Conservation (phyloP, 2,888 invertebrate genomes). For the Piscicola geometra region DNA sequence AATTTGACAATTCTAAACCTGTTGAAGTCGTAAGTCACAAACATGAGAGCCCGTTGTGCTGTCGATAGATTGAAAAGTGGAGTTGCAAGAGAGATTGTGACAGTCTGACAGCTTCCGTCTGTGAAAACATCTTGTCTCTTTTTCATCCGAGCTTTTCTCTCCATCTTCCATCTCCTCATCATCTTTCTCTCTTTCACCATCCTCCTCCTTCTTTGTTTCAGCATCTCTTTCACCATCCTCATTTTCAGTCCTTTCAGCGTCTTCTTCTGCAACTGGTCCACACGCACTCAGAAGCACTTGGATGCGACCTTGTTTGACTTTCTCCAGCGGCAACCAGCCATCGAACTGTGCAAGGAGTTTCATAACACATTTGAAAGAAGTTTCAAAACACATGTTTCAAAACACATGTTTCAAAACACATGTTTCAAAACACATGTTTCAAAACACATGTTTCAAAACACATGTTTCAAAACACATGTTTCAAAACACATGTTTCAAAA, state of each 20-base stretch:
- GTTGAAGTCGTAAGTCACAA: too few relatives aligned
- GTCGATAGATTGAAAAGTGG: too few relatives aligned
- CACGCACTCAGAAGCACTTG: slow-evolving; percentile 16
- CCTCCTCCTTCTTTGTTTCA: background rate
- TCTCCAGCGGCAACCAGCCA: slow-evolving; percentile 27
- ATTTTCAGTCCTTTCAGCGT: too few relatives aligned
- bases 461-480: background rate
- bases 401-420: background rate
- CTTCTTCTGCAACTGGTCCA: too few relatives aligned
- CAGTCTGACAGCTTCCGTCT: too few relatives aligned
- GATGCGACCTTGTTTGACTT: slow-evolving; percentile 10
- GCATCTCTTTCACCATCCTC: too few relatives aligned
- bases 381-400: background rate
- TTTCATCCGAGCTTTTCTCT: too few relatives aligned
- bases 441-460: too few relatives aligned
- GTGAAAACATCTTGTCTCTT: too few relatives aligned
- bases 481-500: background rate
- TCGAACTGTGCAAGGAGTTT: slow-evolving; percentile 1
- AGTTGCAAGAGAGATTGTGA: too few relatives aligned
- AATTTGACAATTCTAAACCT: too few relatives aligned
- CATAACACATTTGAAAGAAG: background rate
- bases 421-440: background rate
- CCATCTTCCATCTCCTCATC: slow-evolving; percentile 3
- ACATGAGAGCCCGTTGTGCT: too few relatives aligned
- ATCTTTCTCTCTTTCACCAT: background rate